A percentile compares a stretch with the other conserved stretches of the same genome.
Conservation (phyloP, 1,140 invertebrate genomes). For the Triops longicaudatus region DNA sequence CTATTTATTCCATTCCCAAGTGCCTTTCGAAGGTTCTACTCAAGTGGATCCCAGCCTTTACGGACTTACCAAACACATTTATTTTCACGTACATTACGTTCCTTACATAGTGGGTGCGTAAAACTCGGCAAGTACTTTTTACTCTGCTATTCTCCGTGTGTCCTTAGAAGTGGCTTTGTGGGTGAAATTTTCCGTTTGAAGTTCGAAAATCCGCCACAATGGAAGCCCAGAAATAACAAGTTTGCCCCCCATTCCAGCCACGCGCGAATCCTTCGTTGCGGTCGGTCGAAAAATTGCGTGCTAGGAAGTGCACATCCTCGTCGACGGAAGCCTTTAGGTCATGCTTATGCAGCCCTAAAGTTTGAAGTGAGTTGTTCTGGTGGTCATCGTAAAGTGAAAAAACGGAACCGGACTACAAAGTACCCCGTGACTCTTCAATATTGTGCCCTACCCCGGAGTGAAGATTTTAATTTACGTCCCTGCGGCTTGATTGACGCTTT, state of each 20-base stretch:
- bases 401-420: background rate
- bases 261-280: background rate
- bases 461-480: background rate
- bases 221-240: background rate
- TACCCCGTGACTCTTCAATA: background rate
- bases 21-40: background rate
- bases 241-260: background rate
- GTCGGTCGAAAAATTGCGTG: background rate
- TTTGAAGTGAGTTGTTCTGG: background rate
- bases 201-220: background rate
- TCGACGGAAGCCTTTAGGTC: background rate
- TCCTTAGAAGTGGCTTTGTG: background rate
- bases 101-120: background rate
- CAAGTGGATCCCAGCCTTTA: background rate
- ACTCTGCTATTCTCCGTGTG: background rate
- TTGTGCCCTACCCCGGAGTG: background rate
- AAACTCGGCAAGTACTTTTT: background rate
- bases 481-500: background rate
- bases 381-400: slow-evolving; percentile 1
- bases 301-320: background rate
- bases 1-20: background rate
- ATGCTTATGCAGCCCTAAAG: background rate
- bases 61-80: background rate
- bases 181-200: background rate
- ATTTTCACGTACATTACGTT: background rate